These are phyloP conservation scores for Myiopsitta monachus DNA, from an alignment of 2,113 vertebrate genomes.

Conservation along the genomic window DNA sequence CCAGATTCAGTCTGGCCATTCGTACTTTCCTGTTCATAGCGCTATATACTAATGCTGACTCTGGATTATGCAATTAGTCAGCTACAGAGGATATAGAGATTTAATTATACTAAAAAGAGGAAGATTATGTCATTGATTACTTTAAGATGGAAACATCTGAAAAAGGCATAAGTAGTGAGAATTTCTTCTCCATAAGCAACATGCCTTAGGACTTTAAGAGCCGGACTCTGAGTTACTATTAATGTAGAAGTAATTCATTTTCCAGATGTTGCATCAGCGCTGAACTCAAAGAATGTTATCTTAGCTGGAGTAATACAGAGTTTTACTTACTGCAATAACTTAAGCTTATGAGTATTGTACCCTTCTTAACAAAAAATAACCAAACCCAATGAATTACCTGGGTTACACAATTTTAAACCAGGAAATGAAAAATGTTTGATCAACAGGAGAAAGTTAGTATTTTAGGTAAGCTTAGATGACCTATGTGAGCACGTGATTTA, in stretches of 20 bases:
- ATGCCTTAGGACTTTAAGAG: background rate
- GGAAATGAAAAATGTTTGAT: background rate
- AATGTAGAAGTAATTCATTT: background rate
- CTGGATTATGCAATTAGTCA: background rate
- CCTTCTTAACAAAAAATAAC: background rate
- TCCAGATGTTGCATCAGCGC: conserved; percentile 41
- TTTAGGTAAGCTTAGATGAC: background rate
- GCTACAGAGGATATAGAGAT: background rate
- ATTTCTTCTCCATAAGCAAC: background rate
- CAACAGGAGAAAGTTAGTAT: background rate
- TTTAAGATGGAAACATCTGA: conserved; percentile 23
- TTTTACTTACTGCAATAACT: conserved; percentile 14
- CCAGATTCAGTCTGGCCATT: background rate
- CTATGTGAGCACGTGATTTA: fast-evolving
- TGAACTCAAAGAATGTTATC: conserved; percentile 26
- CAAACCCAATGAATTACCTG: background rate
- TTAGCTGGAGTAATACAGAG: conserved; percentile 31
- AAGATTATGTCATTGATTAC: conserved; percentile 20
- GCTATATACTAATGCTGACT: background rate
- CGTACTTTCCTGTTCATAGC: background rate
- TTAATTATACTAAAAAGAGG: background rate
- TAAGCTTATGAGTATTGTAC: background rate
- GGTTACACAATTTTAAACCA: background rate
- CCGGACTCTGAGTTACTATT: background rate
- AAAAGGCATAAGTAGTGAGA: background rate